These are phyloP conservation scores for Haliclona indistincta DNA, from an alignment of 37 sponge, comb jelly and placozoan genomes.

Conservation along the genomic window DNA sequence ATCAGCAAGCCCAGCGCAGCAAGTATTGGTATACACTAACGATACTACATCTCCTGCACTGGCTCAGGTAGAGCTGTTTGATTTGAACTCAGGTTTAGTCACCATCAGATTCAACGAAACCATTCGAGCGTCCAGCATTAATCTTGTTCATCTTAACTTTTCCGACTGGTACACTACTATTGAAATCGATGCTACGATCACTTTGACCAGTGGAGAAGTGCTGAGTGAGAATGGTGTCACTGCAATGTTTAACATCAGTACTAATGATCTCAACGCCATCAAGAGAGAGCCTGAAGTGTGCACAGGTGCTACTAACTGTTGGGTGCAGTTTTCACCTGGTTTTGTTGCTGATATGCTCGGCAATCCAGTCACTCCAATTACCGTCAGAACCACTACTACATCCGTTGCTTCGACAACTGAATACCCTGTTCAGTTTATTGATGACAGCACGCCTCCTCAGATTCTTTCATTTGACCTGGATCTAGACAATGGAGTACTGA, in stretches of 20 bases:
- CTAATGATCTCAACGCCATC: slow-evolving; percentile 57
- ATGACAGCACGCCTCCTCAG: slow-evolving; percentile 64
- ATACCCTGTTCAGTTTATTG: slow-evolving; percentile 23
- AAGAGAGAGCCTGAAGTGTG: slow-evolving; percentile 66
- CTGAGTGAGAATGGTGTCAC: slow-evolving; percentile 40
- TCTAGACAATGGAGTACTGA: slow-evolving; percentile 60
- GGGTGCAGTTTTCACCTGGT: slow-evolving; percentile 40
- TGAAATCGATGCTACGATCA: background rate
- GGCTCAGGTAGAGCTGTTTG: slow-evolving; percentile 52
- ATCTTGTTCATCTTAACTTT: slow-evolving; percentile 40
- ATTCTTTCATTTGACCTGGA: slow-evolving; percentile 61
- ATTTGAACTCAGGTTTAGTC: slow-evolving; percentile 65
- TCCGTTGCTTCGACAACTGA: slow-evolving; percentile 7
- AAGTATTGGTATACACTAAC: slow-evolving; percentile 33
- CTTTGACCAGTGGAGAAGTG: slow-evolving; percentile 44
- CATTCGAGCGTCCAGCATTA: slow-evolving; percentile 59
- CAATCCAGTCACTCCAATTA: slow-evolving; percentile 44
- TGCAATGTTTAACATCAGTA: slow-evolving; percentile 38
- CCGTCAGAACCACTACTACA: background rate
- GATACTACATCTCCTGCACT: slow-evolving; percentile 76
- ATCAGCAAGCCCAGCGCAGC: background rate
- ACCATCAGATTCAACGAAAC: slow-evolving; percentile 76
- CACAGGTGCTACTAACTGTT: slow-evolving; percentile 43
- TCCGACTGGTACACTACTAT: slow-evolving; percentile 21
- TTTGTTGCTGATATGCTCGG: slow-evolving; percentile 82